Evolutionary conservation across 2,888 invertebrate species (phyloP).

Genomic region (Trissoscelio sp.): DNA sequence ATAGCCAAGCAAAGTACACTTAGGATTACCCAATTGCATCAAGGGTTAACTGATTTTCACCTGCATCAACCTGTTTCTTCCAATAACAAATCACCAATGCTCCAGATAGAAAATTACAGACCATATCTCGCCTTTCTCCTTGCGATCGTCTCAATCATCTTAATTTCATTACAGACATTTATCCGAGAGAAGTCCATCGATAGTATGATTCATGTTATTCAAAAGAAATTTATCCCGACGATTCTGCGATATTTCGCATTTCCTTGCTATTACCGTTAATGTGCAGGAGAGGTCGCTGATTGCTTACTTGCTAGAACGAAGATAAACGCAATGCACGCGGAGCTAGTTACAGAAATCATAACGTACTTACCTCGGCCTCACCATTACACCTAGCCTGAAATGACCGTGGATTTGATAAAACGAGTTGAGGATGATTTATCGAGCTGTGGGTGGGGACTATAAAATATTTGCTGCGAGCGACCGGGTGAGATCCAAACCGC

Average conservation of each 20-base stretch:
- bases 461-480: constrained; percentile 11
- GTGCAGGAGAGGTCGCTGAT: constrained; percentile 74
- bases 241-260: constrained; percentile 67
- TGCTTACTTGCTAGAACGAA: constrained; percentile 68
- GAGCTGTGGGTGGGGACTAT: constrained; percentile 9
- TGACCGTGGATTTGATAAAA: constrained; percentile 53
- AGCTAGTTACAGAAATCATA: constrained; percentile 78
- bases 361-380: constrained; percentile 70
- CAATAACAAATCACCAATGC: constrained; percentile 3
- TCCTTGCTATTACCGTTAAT: constrained; percentile 79
- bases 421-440: constrained; percentile 50
- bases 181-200: constrained; percentile 9
- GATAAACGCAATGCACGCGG: constrained; percentile 71
- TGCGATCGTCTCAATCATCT: constrained; percentile 5
- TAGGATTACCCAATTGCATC: constrained; percentile 2
- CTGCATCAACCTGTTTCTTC: constrained; percentile 15
- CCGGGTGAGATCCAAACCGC: neutral
- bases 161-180: constrained; percentile 42
- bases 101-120: constrained; percentile 32
- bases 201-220: constrained; percentile 31
- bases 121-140: constrained; percentile 12
- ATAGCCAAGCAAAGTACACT: neutral
- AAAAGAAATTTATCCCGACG: constrained; percentile 40
- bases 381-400: constrained; percentile 49
- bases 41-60: constrained; percentile 20